A percentile compares a stretch with the other conserved stretches of the same genome.
These are phyloP conservation scores for Hypotaenidia philippensis DNA, from an alignment of 2,797 vertebrate species.

Conservation along the genomic window DNA sequence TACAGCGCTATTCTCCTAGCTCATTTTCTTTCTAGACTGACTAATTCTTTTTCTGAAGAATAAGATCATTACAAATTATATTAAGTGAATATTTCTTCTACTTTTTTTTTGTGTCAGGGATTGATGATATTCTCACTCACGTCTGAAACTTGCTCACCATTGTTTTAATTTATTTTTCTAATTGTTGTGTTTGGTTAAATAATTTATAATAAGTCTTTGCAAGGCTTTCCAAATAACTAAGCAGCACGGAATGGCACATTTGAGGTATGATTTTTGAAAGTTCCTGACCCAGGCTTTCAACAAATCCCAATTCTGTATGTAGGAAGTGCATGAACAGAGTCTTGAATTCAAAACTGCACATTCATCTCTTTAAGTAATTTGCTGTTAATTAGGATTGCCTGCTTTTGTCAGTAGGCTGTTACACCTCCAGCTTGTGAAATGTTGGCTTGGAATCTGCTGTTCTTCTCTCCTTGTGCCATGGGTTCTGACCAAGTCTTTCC, in stretches of 20 bases:
- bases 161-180: conserved; percentile 41
- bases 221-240: not conserved
- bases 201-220: not conserved
- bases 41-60: not conserved
- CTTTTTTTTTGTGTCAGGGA: not conserved
- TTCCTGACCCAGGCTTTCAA: not conserved
- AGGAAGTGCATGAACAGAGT: not conserved
- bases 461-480: not conserved
- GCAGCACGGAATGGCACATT: not conserved
- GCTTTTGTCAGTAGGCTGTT: conserved; percentile 16
- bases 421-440: not conserved
- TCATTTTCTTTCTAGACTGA: not conserved
- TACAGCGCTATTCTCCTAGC: not conserved
- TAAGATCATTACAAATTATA: not conserved
- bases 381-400: conserved; percentile 2
- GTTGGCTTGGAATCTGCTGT: not conserved
- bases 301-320: not conserved
- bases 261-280: not conserved
- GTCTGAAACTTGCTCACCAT: not conserved
- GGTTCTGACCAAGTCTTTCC: not conserved
- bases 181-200: not conserved
- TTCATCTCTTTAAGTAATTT: conserved; percentile 20
- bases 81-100: not conserved
- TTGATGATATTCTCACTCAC: not conserved
- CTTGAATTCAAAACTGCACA: not conserved